Conservation (phyloP, 2,797 vertebrate genomes). For the Lophius americanus region DNA sequence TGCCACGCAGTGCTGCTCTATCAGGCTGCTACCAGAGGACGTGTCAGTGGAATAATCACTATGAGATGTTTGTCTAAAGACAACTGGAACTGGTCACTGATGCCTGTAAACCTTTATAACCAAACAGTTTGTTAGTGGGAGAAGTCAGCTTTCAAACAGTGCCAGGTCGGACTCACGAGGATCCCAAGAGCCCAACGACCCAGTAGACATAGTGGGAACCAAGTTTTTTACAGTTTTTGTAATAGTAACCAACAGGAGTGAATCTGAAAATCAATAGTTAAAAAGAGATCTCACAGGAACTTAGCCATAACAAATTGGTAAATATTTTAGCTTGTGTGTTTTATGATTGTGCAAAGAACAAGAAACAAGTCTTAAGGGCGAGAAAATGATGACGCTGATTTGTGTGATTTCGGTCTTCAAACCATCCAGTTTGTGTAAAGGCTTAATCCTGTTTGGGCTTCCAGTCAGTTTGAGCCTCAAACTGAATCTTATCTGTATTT, state of each 20-base stretch:
- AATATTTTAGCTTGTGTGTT: too few relatives aligned
- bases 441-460: too few relatives aligned
- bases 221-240: constrained; percentile 1
- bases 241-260: background rate
- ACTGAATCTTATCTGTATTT: too few relatives aligned
- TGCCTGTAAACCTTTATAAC: background rate
- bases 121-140: background rate
- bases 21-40: background rate
- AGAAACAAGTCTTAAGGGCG: too few relatives aligned
- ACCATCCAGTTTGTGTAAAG: too few relatives aligned
- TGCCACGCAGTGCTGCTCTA: background rate
- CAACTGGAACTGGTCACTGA: constrained; percentile 5
- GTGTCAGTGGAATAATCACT: too few relatives aligned
- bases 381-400: too few relatives aligned
- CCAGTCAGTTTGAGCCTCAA: too few relatives aligned
- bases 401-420: too few relatives aligned
- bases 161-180: constrained; percentile 10
- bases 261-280: background rate
- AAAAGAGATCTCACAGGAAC: too few relatives aligned
- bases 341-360: too few relatives aligned
- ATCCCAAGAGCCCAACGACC: background rate
- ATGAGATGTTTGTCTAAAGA: background rate
- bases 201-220: background rate
- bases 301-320: too few relatives aligned
- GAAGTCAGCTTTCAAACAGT: constrained; percentile 9